Base-by-base conservation (phyloP, 1,140 invertebrate genomes). In the Coptotermes formosanus region DNA sequence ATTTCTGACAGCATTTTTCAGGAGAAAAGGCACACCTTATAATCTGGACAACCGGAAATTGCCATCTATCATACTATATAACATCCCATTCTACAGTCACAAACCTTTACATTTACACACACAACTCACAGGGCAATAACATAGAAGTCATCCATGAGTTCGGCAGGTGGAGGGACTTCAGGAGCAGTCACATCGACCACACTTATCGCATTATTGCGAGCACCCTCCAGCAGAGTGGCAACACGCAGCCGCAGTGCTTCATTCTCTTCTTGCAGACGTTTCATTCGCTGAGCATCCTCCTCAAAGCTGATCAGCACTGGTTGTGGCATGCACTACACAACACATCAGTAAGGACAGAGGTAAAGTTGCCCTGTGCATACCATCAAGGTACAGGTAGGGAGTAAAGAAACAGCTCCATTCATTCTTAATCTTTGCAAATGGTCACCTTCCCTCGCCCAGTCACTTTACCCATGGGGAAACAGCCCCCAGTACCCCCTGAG, bases 111-210 rank as follows among this genome's bases (percentile, higher is more conserved):
- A 59, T 7, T 23, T 19, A 59, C 8, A 7, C 14, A 59, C 21
- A 59, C 59, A 91, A 93, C 92, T 90, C 95, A 97, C 90, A 97
- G 95, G 52, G 97, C 96, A 88, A 98, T 97, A 44, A 96, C 96
- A 89, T 96, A 97, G 92, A 98, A 98, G 90, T 98, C 97, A 91
- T 98, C 97, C 89, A 98, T 95, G 23, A 98, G 91, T 83, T 97
- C 96, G 23, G 93, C 89, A 8, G 96, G 94, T 11, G 95, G 93
- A 85, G 94, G 93, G 25, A 93, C 93, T 83, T 93, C 91, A 86
- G 93, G 93, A 52, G 93, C 92, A 89, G 92, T 92, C 16, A 93
- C 92, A 87, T 94, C 93, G 85, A 92, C 91, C 21, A 91, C 86
- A 87, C 89, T 84, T 88, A 88, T 84, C 89, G 89, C 85, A 89